phyloP scores from a whole-genome alignment of 2,797 vertebrate species.

The Sebastiscus albofasciatus region DNA sequence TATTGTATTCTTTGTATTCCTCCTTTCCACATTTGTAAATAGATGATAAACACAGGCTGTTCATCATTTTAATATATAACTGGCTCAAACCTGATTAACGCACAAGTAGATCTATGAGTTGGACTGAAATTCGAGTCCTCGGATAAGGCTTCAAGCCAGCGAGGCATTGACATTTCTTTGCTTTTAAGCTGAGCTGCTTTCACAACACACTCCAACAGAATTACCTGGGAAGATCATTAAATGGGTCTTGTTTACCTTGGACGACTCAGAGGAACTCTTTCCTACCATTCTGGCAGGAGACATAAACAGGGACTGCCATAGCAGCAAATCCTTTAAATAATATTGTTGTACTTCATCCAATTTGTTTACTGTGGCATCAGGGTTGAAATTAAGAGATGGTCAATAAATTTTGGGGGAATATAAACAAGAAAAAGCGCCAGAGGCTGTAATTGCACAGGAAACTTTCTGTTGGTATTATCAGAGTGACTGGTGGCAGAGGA shows the following conservation, averaged over 20 bases:
- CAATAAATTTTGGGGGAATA: slow-evolving; percentile 43
- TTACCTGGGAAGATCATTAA: slow-evolving; percentile 67
- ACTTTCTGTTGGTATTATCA: slow-evolving; percentile 7
- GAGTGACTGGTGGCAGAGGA: neutral
- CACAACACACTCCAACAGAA: slow-evolving; percentile 18
- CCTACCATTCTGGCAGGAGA: slow-evolving; percentile 56
- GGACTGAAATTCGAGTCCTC: neutral
- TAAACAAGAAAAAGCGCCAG: slow-evolving; percentile 42
- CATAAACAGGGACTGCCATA: slow-evolving; percentile 29
- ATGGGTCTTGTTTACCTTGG: slow-evolving; percentile 60
- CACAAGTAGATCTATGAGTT: neutral
- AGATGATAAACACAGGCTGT: neutral
- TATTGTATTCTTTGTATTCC: neutral
- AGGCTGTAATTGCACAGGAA: slow-evolving; percentile 23
- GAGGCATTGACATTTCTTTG: slow-evolving; percentile 10
- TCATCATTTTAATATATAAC: neutral
- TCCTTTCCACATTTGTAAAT: neutral
- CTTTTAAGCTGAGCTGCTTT: slow-evolving; percentile 30
- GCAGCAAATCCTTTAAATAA: slow-evolving; percentile 48
- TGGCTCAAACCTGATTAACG: neutral
- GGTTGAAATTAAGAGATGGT: slow-evolving; percentile 43
- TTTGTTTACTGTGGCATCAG: slow-evolving; percentile 54
- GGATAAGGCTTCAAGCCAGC: slow-evolving; percentile 4
- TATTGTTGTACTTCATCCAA: slow-evolving; percentile 49
- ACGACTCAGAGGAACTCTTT: slow-evolving; percentile 52